phyloP scores from a whole-genome alignment of 2,888 invertebrate genomes.

The Dynastes grantii region DNA sequence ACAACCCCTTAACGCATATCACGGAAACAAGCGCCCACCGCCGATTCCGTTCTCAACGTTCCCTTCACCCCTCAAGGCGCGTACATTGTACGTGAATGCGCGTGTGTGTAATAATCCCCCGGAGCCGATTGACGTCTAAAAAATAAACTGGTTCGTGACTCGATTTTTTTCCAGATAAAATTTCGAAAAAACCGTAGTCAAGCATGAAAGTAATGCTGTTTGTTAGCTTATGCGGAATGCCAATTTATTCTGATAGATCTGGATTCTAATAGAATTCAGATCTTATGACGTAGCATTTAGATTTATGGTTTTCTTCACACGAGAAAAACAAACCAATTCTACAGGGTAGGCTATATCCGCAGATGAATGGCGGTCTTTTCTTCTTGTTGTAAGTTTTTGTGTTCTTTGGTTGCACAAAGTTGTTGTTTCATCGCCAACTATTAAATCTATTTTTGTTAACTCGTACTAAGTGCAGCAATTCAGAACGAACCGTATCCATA shows the following conservation, averaged over 20 bases:
- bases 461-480: too few relatives aligned
- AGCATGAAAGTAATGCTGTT: background rate
- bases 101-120: constrained; percentile 8
- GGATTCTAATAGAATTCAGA: background rate
- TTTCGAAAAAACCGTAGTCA: background rate
- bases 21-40: constrained; percentile 6
- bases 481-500: too few relatives aligned
- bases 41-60: background rate
- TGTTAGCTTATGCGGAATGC: too few relatives aligned
- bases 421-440: too few relatives aligned
- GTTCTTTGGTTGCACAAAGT: too few relatives aligned
- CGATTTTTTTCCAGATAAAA: constrained; percentile 25
- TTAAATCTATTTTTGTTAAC: too few relatives aligned
- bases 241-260: background rate
- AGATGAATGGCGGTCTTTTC: too few relatives aligned
- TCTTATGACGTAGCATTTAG: too few relatives aligned
- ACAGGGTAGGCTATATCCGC: too few relatives aligned
- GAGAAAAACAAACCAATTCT: too few relatives aligned
- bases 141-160: constrained; percentile 37
- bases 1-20: constrained; percentile 29
- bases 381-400: too few relatives aligned
- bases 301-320: too few relatives aligned
- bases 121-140: constrained; percentile 25
- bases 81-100: background rate
- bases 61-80: background rate